These are phyloP conservation scores for Chouioia cunea DNA, from an alignment of 2,888 invertebrate genomes.

Conservation along the genomic window DNA sequence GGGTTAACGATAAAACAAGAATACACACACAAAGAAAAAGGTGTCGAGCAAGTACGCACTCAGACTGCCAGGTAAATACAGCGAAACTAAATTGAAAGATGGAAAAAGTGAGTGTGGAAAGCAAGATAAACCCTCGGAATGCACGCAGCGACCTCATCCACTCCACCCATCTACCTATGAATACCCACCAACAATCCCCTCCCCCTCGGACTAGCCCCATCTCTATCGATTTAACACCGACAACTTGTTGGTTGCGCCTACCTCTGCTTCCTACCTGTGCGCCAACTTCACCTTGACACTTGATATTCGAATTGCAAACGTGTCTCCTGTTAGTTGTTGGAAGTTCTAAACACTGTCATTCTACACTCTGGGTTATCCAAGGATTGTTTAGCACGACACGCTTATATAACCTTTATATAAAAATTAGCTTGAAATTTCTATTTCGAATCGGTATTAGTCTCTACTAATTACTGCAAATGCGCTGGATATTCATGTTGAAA, in stretches of 20 bases:
- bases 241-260: slow-evolving; percentile 65
- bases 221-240: slow-evolving; percentile 66
- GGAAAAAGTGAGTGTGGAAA: slow-evolving; percentile 1
- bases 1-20: neutral
- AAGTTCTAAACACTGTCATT: neutral
- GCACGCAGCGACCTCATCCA: slow-evolving; percentile 54
- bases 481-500: too few relatives aligned
- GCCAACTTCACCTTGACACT: slow-evolving; percentile 31
- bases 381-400: too few relatives aligned
- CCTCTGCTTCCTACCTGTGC: neutral
- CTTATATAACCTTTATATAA: too few relatives aligned
- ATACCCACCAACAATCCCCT: slow-evolving; percentile 40
- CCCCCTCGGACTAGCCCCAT: slow-evolving; percentile 57
- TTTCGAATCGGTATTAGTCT: too few relatives aligned
- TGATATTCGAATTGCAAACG: slow-evolving; percentile 23
- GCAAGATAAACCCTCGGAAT: slow-evolving; percentile 18
- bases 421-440: too few relatives aligned
- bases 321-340: neutral
- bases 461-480: too few relatives aligned
- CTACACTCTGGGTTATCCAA: neutral
- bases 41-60: slow-evolving; percentile 2
- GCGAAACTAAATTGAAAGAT: slow-evolving; percentile 19
- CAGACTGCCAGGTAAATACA: slow-evolving; percentile 5
- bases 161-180: slow-evolving; percentile 10
- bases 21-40: neutral